Evolutionary conservation across 2,113 vertebrate species (phyloP), one percentile per base, ranked within the genome.

Genomic region (Archilochus colubris): DNA sequence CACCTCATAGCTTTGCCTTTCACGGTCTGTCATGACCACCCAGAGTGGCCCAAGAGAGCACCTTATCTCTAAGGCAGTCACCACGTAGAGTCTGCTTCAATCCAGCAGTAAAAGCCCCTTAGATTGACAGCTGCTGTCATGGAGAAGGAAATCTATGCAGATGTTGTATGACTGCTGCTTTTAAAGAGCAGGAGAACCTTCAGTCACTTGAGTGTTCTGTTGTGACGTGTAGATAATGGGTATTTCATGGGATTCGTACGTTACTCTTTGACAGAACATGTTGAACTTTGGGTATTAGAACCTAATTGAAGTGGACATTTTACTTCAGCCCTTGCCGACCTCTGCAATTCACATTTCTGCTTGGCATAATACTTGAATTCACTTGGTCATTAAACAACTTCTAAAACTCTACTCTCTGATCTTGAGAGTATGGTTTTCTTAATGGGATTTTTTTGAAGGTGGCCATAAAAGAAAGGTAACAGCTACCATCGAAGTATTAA

Each of bases 281-380:
- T 53, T 93, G 77, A 92, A 85, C 86, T 76, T 86, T 48, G 82
- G 83, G 54, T 92, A 33, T 75, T 69, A 62, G 36, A 87, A 82
- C 58, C 54, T 86, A 93, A 92, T 87, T 82, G 66, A 89, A 89
- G 51, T n/a, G 57, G 86, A 62, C 62, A 8, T 89, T 83, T 94
- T 25, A 24, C 57, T 92, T 70, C 83, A 82, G 70, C 81, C 74
- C 25, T 87, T 84, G 73, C 57, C 1, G 27, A 76, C 86, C 77
- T 87, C 62, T 87, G 70, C 69, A 76, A 10, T 81, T 83, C 74
- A 38, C 8, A 1, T 84, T 75, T 61, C 69, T 78, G 73, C 89
- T 90, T 57, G 74, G 82, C 61, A 67, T 64, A 57, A 81, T 40
- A n/a, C 73, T 68, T 93, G 77, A 19, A 16, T 79, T 95, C 84